Percentiles rank a stretch among this genome's conserved stretches.
phyloP scores from a whole-genome alignment of 1,140 invertebrate genomes.

The Ceratina japonica region DNA sequence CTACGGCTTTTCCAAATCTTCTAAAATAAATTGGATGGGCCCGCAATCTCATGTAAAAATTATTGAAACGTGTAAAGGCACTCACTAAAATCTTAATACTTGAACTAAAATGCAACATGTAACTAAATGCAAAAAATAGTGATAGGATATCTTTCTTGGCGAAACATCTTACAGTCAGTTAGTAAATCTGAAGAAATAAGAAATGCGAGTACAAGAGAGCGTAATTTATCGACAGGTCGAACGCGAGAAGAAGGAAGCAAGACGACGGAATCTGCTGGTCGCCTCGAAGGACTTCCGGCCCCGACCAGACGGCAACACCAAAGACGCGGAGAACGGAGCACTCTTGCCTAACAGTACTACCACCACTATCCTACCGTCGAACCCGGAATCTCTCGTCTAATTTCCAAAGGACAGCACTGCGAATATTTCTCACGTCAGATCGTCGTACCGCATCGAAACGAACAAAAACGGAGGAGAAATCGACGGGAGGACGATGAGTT shows the following conservation, averaged over 20 bases:
- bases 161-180: too few relatives aligned
- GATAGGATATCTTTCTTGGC: too few relatives aligned
- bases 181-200: background rate
- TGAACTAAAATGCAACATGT: too few relatives aligned
- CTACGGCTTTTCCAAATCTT: background rate
- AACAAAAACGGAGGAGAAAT: background rate
- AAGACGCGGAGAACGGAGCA: constrained; percentile 72
- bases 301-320: constrained; percentile 64
- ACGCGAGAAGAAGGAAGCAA: constrained; percentile 77
- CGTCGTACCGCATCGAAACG: too few relatives aligned
- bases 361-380: constrained; percentile 66
- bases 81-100: too few relatives aligned
- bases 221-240: constrained; percentile 69
- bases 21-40: too few relatives aligned
- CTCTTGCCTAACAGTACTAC: constrained; percentile 67
- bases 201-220: background rate
- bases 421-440: background rate
- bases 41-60: too few relatives aligned
- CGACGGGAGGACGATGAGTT: background rate
- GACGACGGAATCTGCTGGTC: constrained; percentile 69
- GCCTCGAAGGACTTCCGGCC: constrained; percentile 64
- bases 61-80: too few relatives aligned
- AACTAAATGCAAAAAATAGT: too few relatives aligned
- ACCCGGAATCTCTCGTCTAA: constrained; percentile 67
- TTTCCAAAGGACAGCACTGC: background rate